These are phyloP conservation scores for Ascidia mentula DNA, from an alignment of 23 tunicate genomes.

Conservation along the genomic window DNA sequence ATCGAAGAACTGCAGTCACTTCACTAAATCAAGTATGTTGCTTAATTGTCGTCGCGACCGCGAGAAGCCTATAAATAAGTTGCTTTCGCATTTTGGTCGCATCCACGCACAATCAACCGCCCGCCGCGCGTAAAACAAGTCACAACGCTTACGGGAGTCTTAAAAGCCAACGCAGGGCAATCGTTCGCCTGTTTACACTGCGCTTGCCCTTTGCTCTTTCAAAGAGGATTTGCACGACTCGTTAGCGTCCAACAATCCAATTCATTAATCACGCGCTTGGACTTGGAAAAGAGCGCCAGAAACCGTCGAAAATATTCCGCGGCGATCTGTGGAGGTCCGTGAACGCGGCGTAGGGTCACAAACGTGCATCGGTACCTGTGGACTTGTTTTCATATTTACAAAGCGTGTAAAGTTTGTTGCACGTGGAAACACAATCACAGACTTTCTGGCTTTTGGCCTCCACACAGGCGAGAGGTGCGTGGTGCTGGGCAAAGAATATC, in stretches of 20 bases:
- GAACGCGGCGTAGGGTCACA: neutral
- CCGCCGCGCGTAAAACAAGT: neutral
- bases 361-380: constrained; percentile 8
- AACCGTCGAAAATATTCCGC: neutral
- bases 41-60: neutral
- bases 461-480: too few species aligned
- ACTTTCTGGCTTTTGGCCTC: constrained; percentile 11
- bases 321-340: too few species aligned
- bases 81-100: neutral
- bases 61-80: neutral
- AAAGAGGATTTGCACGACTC: neutral
- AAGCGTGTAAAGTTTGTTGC: constrained; percentile 10
- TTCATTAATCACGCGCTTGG: neutral
- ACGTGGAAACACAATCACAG: constrained; percentile 8
- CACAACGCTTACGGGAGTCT: neutral
- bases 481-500: too few species aligned
- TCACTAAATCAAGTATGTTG: neutral
- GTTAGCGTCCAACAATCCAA: neutral
- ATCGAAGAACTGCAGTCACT: neutral
- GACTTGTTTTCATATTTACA: constrained; percentile 6
- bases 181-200: neutral
- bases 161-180: neutral
- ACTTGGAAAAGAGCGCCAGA: neutral
- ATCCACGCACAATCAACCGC: neutral
- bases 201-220: neutral